Percentiles rank a stretch among this genome's conserved stretches.
phyloP scores from a whole-genome alignment of 2,888 invertebrate species.

The Limnephilus marmoratus region DNA sequence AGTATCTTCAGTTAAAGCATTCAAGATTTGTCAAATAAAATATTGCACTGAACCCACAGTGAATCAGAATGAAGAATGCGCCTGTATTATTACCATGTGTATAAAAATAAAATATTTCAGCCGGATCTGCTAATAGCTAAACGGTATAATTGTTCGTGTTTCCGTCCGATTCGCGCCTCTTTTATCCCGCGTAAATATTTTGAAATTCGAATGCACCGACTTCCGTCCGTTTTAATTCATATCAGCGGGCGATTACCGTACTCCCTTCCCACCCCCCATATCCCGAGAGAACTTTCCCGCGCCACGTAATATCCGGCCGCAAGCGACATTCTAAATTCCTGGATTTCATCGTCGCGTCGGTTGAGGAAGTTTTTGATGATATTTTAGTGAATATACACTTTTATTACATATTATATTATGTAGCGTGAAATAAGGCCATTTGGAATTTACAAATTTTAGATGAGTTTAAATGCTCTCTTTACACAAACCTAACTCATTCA shows the following conservation, averaged over 20 bases:
- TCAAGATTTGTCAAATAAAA: neutral
- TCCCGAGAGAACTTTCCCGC: slow-evolving; percentile 5
- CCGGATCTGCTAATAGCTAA: neutral
- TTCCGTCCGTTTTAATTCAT: slow-evolving; percentile 14
- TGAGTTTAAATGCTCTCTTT: too few species aligned
- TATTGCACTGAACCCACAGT: neutral
- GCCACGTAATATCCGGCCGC: slow-evolving; percentile 4
- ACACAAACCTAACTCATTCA: too few species aligned
- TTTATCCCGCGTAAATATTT: slow-evolving; percentile 46
- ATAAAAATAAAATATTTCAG: neutral
- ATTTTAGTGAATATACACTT: neutral
- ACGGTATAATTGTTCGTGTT: neutral
- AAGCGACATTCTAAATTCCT: neutral
- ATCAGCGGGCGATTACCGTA: neutral
- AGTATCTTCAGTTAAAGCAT: neutral
- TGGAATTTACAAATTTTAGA: neutral
- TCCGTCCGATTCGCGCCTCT: slow-evolving; percentile 29
- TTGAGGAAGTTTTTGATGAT: neutral
- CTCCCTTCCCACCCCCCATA: neutral
- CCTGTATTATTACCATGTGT: neutral
- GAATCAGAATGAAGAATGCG: neutral
- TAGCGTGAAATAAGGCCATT: neutral
- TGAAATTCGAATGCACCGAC: slow-evolving; percentile 34
- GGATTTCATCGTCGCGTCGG: neutral
- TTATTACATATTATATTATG: neutral